Base-by-base conservation (phyloP, 64 coral and sea anemone genomes). In the Hydrozoanthus tunicans region DNA sequence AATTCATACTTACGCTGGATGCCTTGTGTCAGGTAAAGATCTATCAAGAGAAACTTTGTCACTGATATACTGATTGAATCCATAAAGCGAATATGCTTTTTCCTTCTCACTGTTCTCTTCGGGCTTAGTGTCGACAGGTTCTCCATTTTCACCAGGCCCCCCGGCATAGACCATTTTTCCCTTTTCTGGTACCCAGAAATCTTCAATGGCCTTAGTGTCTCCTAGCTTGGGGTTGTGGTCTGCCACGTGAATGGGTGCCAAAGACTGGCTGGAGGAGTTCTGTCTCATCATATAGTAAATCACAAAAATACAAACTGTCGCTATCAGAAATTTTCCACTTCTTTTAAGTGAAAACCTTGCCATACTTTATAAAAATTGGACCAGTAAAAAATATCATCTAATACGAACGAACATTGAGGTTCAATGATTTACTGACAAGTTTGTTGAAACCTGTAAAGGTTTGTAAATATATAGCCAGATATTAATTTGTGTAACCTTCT, bases 21-120 rank as follows among this genome's bases (percentile, higher is more conserved):
- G 94, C 82, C 97, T 93, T 63, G 97, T 99, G 51, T 99, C 97
- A 43, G 83, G 89, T 58, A 99, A 62, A n/a, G 92, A 79, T 26
- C 97, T 90, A 75, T 94, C 83, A 57, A 96, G 73, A 20, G 97
- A 96, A 62, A 99, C 96, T 78, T 94, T 90, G 84, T 99, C 97
- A 77, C 97, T 99, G 20, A 99, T 80, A 78, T 79, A 90, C 61
- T 99, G 97, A 90, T 99, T 99, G 61, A 99, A 99, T 51, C 97
- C 97, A 81, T 92, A 99, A 13, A 96, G 90, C 9, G 89, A 70
- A 63, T 99, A 99, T 24, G 97, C 90, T 70, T 63, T 82, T 5
- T 90, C 70, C 79, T 95, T 99, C 65, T 96, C 82, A 17, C 52
- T 65, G 5, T 83, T 76, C 7, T 96, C 94, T 7, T 91, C 91